Evolutionary conservation across 1,140 invertebrate genomes (phyloP).

Genomic region (Copidosoma floridanum): DNA sequence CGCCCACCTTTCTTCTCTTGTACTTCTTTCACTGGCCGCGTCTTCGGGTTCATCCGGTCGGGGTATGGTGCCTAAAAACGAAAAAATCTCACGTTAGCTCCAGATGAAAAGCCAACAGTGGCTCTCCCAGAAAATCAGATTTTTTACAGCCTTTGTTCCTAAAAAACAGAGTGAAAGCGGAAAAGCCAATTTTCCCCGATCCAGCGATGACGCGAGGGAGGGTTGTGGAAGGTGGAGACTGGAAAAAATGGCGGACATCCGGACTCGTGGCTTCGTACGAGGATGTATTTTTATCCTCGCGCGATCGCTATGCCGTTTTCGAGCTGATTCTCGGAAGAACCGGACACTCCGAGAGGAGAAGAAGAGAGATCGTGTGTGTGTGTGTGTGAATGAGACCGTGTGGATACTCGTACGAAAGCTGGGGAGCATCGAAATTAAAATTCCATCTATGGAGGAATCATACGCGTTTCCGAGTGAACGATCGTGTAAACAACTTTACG

Average conservation of each 20-base stretch:
- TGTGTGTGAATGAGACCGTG: background rate
- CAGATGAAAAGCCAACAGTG: background rate
- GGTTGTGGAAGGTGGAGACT: background rate
- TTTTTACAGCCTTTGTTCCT: background rate
- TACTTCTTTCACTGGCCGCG: background rate
- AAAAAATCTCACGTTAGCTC: conserved; percentile 9
- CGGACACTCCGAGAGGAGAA: background rate
- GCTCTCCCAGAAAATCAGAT: conserved; percentile 4
- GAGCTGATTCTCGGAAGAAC: conserved; percentile 9
- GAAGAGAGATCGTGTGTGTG: background rate
- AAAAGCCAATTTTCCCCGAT: background rate
- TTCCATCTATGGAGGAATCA: conserved; percentile 14
- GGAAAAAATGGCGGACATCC: conserved; percentile 28
- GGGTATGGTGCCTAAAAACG: background rate
- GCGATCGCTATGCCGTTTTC: conserved; percentile 6
- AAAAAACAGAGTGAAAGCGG: background rate
- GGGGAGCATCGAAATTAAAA: conserved; percentile 17
- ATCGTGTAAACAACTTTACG: background rate
- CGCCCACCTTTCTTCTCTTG: background rate
- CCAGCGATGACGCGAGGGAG: background rate
- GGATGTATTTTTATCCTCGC: conserved; percentile 13
- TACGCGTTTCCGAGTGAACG: background rate
- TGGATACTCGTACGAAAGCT: too few species aligned
- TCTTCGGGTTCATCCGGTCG: conserved; percentile 6
- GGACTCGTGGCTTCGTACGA: background rate